Conservation (phyloP, 2,113 vertebrate species). For the Amphiprion ocellaris region DNA sequence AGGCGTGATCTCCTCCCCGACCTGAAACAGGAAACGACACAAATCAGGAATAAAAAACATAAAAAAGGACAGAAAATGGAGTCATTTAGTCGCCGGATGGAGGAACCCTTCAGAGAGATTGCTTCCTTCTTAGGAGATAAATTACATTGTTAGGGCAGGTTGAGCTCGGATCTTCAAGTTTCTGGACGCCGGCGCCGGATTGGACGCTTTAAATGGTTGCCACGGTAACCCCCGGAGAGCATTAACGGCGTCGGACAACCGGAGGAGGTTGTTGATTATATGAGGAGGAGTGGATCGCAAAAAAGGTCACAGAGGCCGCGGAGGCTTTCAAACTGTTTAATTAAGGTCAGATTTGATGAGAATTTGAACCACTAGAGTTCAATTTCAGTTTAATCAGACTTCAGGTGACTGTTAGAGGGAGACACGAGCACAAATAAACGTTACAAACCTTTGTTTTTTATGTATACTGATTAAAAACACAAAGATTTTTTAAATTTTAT, state of each 20-base stretch:
- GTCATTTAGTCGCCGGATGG: background rate
- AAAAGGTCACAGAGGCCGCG: background rate
- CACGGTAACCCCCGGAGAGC: too few species aligned
- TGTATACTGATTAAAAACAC: too few species aligned
- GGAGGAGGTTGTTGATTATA: background rate
- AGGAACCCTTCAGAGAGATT: constrained; percentile 11
- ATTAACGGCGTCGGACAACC: background rate
- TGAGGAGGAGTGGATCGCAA: background rate
- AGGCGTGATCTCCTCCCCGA: constrained; percentile 92
- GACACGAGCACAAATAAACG: too few species aligned
- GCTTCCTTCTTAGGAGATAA: constrained; percentile 39
- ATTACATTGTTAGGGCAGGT: constrained; percentile 9
- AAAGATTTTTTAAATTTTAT: too few species aligned
- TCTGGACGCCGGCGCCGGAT: background rate
- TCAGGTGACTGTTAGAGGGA: too few species aligned
- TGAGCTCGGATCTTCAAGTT: constrained; percentile 7
- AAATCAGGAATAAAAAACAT: constrained; percentile 1
- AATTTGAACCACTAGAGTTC: too few species aligned
- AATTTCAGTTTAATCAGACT: too few species aligned
- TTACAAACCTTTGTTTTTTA: too few species aligned
- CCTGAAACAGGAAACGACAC: constrained; percentile 76
- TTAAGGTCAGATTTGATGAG: too few species aligned
- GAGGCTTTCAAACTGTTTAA: too few species aligned
- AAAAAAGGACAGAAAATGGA: background rate
- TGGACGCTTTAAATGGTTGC: constrained; percentile 6